Evolutionary conservation across 2,888 invertebrate genomes (phyloP), one percentile per base, ranked within the genome.

Genomic region (Morpho achilles): DNA sequence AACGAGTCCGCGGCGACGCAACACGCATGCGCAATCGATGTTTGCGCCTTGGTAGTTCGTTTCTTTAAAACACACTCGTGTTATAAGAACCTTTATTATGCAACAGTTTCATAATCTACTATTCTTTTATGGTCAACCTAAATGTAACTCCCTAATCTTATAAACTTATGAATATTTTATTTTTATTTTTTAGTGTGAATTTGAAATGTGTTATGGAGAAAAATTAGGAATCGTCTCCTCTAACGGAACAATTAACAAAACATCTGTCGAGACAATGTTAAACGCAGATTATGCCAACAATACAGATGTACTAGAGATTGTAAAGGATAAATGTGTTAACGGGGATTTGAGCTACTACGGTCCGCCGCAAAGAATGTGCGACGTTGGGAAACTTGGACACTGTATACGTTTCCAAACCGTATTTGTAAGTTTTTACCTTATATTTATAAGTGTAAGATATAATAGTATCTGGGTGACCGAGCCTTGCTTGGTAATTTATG

Each of bases 181-280:
- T 1, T n/a, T 39, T 49, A 16, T 8, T 10, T 44, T 61, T 23
- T 50, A 62, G 62, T 62, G 62, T 22, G 59, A 51, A 41, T 59
- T 56, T 7, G 42, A 53, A 7, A 47, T 8, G 8, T 62, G 62
- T 22, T 44, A n/a, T 1, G 59, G 22, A 22, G 43, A 59, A 49
- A 54, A 45, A 32, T 10, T 7, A 8, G 52, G 59, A 32, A 54
- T 54, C 47, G 8, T 59, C 5, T 42, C 48, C 40, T 7, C 59
- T 1, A 57, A 62, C 10, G 59, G 59, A 8, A 57, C 59, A 16
- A 32, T 62, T 3, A 50, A 59, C 5, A 59, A 41, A 39, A 32
- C 43, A 8, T 2, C 22, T 4, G 23, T 56, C 8, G 54, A 56
- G 6, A 16, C 50, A 22, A 8, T 32, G 8, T 22, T 62, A 8